phyloP scores from a whole-genome alignment of 2,888 invertebrate species.

The Rhabditophanes sp. region DNA sequence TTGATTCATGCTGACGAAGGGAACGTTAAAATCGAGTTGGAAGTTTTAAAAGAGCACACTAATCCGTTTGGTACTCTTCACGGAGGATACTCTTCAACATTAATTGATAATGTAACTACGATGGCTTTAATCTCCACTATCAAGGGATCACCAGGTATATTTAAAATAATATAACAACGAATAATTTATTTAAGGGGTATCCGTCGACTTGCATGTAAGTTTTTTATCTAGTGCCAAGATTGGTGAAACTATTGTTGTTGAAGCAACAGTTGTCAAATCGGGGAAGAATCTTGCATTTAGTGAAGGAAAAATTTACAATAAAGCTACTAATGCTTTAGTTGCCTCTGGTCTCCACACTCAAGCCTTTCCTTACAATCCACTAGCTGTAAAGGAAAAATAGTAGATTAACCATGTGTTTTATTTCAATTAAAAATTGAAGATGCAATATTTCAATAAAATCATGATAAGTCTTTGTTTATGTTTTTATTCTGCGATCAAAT shows the following conservation, averaged over 20 bases:
- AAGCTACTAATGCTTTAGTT: constrained; percentile 56
- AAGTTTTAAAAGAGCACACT: constrained; percentile 25
- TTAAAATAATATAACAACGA: no score
- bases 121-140: constrained; percentile 23
- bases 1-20: constrained; percentile 25
- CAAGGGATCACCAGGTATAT: no score
- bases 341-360: constrained; percentile 74
- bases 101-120: constrained; percentile 35
- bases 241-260: constrained; percentile 64
- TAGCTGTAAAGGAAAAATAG: no score
- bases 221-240: no score
- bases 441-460: no score
- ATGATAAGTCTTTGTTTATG: no score
- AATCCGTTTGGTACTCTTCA: constrained; percentile 24
- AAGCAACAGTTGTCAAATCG: constrained; percentile 60
- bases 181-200: no score
- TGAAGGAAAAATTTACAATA: constrained; percentile 62
- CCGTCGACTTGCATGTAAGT: no score
- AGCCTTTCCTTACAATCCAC: no score
- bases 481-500: no score
- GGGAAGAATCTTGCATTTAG: constrained; percentile 69
- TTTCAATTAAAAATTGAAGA: no score
- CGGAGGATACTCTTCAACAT: constrained; percentile 32
- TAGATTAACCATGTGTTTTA: no score
- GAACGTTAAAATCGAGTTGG: constrained; percentile 26